Percentiles rank a stretch among this genome's conserved stretches.
Conservation (phyloP, 2,113 vertebrate species). For the Suricata suricatta region DNA sequence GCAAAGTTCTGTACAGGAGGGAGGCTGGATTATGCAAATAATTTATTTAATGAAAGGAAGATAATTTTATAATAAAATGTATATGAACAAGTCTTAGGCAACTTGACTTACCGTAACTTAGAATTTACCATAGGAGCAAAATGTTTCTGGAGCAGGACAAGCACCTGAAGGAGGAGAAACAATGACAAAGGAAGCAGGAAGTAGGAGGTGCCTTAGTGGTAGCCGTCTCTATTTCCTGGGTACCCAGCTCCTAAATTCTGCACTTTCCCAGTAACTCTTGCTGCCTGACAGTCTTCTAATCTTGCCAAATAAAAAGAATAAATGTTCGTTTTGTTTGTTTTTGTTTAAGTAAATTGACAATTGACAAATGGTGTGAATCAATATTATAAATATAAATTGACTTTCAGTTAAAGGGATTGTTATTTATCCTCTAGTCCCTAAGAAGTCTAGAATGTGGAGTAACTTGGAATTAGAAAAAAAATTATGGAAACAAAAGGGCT, state of each 20-base stretch:
- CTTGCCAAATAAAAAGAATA: background rate
- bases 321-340: background rate
- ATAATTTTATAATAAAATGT: background rate
- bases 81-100: background rate
- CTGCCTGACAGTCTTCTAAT: background rate
- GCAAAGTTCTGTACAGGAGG: background rate
- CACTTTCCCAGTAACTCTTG: background rate
- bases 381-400: background rate
- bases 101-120: background rate
- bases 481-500: rapidly evolving
- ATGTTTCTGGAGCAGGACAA: background rate
- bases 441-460: background rate
- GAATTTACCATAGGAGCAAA: background rate
- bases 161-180: too few species aligned
- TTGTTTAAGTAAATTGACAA: background rate
- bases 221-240: background rate
- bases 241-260: background rate
- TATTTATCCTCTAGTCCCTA: background rate
- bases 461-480: background rate
- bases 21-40: background rate
- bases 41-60: background rate
- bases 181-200: background rate
- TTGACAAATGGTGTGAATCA: background rate
- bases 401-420: background rate
- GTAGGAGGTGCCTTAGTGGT: background rate